Conservation (phyloP, 2,113 vertebrate genomes). For the Motacilla tschutschensis region DNA sequence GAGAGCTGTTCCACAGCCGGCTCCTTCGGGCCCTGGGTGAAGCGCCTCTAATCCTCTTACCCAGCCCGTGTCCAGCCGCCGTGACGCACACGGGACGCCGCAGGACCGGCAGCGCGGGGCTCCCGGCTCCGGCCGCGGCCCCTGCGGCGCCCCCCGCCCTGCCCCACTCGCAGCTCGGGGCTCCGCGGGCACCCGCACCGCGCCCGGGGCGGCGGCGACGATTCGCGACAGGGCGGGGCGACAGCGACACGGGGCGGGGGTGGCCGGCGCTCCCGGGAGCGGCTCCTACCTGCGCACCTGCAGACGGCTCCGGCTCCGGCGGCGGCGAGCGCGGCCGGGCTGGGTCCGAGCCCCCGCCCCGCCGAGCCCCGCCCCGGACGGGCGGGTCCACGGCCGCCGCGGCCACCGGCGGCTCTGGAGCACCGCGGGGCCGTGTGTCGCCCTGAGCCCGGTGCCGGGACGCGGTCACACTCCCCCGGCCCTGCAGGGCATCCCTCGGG, state of each 20-base stretch:
- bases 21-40: neutral
- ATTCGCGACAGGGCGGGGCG: neutral
- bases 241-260: no score
- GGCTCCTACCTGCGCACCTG: slow-evolving; percentile 24
- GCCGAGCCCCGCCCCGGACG: neutral
- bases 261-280: neutral
- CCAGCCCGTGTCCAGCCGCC: accelerated
- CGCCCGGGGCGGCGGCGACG: no score
- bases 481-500: neutral
- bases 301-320: neutral
- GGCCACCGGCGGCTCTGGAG: neutral
- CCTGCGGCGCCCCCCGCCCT: neutral
- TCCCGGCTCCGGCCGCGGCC: neutral
- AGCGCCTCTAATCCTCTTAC: accelerated
- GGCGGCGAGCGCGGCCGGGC: neutral
- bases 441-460: accelerated
- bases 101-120: accelerated
- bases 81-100: neutral
- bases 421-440: accelerated
- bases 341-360: neutral
- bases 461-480: accelerated
- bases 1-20: neutral
- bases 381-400: neutral
- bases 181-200: neutral
- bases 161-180: neutral